Evolutionary conservation across 2,888 invertebrate species (phyloP), one percentile per base, ranked within the genome.

Genomic region (Caenorhabditis angaria): DNA sequence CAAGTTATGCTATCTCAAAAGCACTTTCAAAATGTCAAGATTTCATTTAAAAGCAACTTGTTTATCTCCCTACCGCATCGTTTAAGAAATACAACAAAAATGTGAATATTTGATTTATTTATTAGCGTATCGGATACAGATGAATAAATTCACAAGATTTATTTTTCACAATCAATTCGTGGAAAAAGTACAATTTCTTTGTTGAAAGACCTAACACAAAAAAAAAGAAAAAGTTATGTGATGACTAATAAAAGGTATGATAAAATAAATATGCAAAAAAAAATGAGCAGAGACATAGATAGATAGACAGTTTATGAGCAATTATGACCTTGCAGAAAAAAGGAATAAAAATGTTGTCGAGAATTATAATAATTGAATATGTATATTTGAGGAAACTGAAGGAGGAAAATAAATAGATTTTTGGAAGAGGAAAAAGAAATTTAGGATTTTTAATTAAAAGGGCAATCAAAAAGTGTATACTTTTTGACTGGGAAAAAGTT

Each of bases 91-190:
- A 41, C 8, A 41, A 18, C 3, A 14, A 41, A 41, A 41, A 18
- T 41, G 14, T 18, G 41, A 41, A 41, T 41, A 41, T 41, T 41
- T 41, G 41, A 41, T 41, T 41, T 41, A 18, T 41, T 41, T 41
- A 41, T 41, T 41, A 41, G 41, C 41, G 18, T 41, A 41, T 41
- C 41, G 41, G 41, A 41, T 41, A 41, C 41, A 41, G 41, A 41
- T 41, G 41, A 41, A 41, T 41, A 18, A 41, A 41, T 41, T 41
- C 41, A 41, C 41, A 41, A 41, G 41, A 41, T 41, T 10, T 41
- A 41, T 6, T 12, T 10, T 14, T 41, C 8, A 41, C 10, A 41
- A 41, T 18, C 10, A 41, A 41, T 12, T 41, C 18, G 41, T 41
- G 14, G 18, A 41, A 41, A 41, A 10, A 18, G 41, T 12, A n/a